Conservation (phyloP, 2,797 vertebrate genomes). For the Pteropus rufus region DNA sequence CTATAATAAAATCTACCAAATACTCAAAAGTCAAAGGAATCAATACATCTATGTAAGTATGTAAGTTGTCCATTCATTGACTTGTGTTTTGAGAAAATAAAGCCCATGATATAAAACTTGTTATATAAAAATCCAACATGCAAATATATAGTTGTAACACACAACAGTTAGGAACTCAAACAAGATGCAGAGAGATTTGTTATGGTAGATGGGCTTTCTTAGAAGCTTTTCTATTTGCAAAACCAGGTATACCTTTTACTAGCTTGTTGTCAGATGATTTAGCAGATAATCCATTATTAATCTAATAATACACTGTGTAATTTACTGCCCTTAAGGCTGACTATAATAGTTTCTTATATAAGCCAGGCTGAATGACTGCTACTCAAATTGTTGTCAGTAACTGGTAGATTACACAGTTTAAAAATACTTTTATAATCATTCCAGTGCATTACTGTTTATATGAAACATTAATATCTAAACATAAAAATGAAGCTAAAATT, state of each 20-base stretch:
- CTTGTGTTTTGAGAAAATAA: neutral
- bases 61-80: neutral
- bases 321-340: conserved; percentile 63
- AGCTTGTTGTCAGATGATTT: conserved; percentile 53
- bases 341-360: conserved; percentile 38
- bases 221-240: conserved; percentile 58
- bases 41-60: neutral
- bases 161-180: neutral
- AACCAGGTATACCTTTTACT: conserved; percentile 35
- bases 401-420: neutral
- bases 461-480: neutral
- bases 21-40: neutral
- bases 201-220: conserved; percentile 41
- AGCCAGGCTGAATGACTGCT: conserved; percentile 54
- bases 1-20: neutral
- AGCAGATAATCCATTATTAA: conserved; percentile 67
- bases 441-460: neutral
- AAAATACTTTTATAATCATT: neutral
- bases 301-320: conserved; percentile 49
- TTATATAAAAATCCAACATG: neutral
- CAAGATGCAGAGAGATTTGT: neutral
- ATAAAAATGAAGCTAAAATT: neutral
- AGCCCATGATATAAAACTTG: neutral
- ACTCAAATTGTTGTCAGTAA: conserved; percentile 42
- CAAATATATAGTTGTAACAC: neutral